Evolutionary conservation across 2,888 invertebrate species (phyloP).

Genomic region (Lordiphosa fenestrarum): DNA sequence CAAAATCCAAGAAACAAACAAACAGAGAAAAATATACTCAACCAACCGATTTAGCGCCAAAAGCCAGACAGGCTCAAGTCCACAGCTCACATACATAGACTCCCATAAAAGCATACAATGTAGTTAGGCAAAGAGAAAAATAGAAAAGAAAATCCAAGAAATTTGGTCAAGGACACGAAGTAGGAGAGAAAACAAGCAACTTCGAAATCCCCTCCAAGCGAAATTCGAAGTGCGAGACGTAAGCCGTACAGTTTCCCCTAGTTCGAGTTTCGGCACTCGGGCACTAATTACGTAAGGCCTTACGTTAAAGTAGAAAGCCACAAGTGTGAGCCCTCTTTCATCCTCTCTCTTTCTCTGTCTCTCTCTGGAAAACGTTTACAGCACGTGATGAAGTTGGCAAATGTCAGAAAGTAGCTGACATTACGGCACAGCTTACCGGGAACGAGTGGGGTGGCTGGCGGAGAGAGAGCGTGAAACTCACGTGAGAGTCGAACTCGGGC

Average conservation of each 20-base stretch:
- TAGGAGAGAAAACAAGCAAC: slow-evolving; percentile 17
- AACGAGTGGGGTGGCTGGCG: slow-evolving; percentile 14
- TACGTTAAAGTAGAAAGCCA: slow-evolving; percentile 53
- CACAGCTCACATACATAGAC: too few relatives aligned
- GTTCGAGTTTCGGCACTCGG: not conserved
- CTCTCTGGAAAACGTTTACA: slow-evolving; percentile 37
- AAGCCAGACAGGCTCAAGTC: slow-evolving; percentile 1
- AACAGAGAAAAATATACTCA: too few relatives aligned
- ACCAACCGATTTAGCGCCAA: too few relatives aligned
- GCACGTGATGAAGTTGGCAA: slow-evolving; percentile 58
- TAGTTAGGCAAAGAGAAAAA: slow-evolving; percentile 4
- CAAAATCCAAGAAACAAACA: too few relatives aligned
- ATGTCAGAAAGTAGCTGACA: slow-evolving; percentile 57
- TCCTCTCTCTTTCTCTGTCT: slow-evolving; percentile 7
- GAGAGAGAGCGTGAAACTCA: slow-evolving; percentile 11
- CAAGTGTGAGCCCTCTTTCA: slow-evolving; percentile 58
- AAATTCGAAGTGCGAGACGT: not conserved
- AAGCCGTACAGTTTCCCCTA: slow-evolving; percentile 1
- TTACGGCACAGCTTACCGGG: slow-evolving; percentile 44
- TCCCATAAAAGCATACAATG: slow-evolving; percentile 1
- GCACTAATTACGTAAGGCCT: slow-evolving; percentile 20
- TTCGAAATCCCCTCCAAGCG: slow-evolving; percentile 7
- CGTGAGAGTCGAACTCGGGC: not conserved
- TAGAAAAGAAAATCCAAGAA: slow-evolving; percentile 32
- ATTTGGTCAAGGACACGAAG: slow-evolving; percentile 73